Base-by-base conservation (phyloP, 2,113 vertebrate species). In the Etia nguti region DNA sequence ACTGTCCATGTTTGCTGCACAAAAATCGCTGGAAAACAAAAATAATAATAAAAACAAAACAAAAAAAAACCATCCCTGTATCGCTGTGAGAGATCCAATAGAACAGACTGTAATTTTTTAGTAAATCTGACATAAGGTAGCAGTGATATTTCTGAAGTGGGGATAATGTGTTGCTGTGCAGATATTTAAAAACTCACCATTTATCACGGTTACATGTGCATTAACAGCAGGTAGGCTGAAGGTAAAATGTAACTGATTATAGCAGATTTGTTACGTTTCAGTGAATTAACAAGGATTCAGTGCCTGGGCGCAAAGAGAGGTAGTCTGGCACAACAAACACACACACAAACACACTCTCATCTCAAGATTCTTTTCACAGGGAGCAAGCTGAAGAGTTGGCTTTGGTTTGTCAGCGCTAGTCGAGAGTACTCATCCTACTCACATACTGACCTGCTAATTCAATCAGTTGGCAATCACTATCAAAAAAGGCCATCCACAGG, bases 291-390 rank as follows among this genome's bases (percentile, higher is more conserved):
- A 83, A 24, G 1, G 50, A 88, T 88, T 93, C 81, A 88, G 92
- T 85, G 90, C 91, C 91, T 81, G 82, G 75, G 82, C 79, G 75
- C 43, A 77, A 90, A 92, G 52, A 91, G 93, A 95, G 94, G 95
- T 95, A 95, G 94, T 95, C 91, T 92, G 90, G 91, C 86, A 94
- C 65, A 88, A 90, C 79, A 88, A 46, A 92, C 83, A 87, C 57
- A 89, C 86, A 38, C 62, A 68, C 62, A 68, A 38, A 90, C 65
- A 88, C 54, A 91, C 83, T 86, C 62, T 87, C 85, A 82, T 85
- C 70, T 87, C 88, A 85, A 68, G 46, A 83, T 88, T 92, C 43
- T 86, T 87, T 90, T 92, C 89, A 87, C 87, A 92, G 86, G 80
- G 87, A 88, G 88, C 65, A 80, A 50, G 80, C 56, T 83, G 62